Conservation (phyloP, 2,888 invertebrate species). For the Caprella mutica region DNA sequence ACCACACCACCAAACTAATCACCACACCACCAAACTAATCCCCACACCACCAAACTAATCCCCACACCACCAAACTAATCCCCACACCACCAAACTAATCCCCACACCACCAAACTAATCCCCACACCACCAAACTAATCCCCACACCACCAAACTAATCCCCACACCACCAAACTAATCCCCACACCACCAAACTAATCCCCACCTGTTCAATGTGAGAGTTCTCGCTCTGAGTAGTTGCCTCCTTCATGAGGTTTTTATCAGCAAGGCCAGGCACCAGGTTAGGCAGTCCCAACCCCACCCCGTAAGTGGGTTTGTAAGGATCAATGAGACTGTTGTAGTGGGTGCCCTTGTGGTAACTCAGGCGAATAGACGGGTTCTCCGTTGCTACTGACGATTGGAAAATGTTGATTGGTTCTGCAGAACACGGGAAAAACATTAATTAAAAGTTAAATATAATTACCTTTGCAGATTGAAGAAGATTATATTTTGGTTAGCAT, state of each 20-base stretch:
- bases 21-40: too few relatives aligned
- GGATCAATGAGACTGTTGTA: conserved; percentile 82
- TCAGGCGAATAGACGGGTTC: conserved; percentile 59
- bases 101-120: not conserved
- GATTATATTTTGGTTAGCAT: too few relatives aligned
- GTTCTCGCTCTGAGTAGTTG: conserved; percentile 63
- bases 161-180: not conserved
- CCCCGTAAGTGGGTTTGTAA: conserved; percentile 49
- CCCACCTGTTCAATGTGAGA: conserved; percentile 63
- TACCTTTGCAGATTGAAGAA: too few relatives aligned
- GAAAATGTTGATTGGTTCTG: conserved; percentile 77
- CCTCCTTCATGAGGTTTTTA: conserved; percentile 58
- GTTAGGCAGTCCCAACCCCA: conserved; percentile 72
- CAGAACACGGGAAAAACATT: conserved; percentile 34
- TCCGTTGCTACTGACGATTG: conserved; percentile 59
- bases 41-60: too few relatives aligned
- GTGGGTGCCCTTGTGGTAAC: conserved; percentile 74
- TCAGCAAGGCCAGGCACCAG: conserved; percentile 63
- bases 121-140: not conserved
- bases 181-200: conserved; percentile 41
- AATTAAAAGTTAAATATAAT: too few relatives aligned
- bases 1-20: too few relatives aligned
- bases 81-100: not conserved
- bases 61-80: too few relatives aligned
- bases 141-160: not conserved